Conservation (phyloP, 2,797 vertebrate genomes). For the Momotus momota region DNA sequence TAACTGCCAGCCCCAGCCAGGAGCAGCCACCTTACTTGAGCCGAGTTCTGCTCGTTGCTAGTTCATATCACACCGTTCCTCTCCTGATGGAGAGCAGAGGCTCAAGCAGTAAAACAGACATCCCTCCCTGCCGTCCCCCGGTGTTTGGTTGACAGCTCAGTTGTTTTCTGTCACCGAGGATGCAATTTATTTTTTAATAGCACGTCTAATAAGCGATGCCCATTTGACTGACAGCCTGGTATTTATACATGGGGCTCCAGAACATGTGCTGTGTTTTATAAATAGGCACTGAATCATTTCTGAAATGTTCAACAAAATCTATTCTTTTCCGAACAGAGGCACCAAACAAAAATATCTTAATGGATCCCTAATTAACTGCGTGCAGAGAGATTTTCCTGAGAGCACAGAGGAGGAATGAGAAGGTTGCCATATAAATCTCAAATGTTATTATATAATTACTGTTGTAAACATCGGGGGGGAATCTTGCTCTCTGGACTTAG, state of each 20-base stretch:
- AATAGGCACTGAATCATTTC: constrained; percentile 46
- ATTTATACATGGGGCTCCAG: constrained; percentile 36
- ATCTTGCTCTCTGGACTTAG: neutral
- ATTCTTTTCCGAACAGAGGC: neutral
- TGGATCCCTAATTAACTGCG: constrained; percentile 46
- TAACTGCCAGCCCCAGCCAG: neutral
- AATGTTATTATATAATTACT: constrained; percentile 13
- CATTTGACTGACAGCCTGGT: constrained; percentile 68
- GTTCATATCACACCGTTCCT: neutral
- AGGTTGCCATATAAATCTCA: neutral
- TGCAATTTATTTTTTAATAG: constrained; percentile 63
- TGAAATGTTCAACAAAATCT: constrained; percentile 13
- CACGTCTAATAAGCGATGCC: constrained; percentile 53
- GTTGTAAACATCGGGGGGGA: neutral
- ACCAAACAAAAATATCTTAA: constrained; percentile 62
- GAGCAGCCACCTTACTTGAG: neutral
- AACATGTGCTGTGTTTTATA: constrained; percentile 41
- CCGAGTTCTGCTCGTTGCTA: neutral
- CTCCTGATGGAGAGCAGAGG: neutral
- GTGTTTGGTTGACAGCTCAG: constrained; percentile 52
- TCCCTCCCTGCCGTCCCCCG: neutral
- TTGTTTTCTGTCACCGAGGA: constrained; percentile 68
- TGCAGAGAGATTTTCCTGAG: constrained; percentile 29
- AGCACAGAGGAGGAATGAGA: neutral
- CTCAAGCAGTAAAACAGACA: neutral